A percentile compares a stretch with the other conserved stretches of the same genome.
These are phyloP conservation scores for Eremophila alpestris DNA, from an alignment of 2,797 vertebrate species.

Conservation along the genomic window DNA sequence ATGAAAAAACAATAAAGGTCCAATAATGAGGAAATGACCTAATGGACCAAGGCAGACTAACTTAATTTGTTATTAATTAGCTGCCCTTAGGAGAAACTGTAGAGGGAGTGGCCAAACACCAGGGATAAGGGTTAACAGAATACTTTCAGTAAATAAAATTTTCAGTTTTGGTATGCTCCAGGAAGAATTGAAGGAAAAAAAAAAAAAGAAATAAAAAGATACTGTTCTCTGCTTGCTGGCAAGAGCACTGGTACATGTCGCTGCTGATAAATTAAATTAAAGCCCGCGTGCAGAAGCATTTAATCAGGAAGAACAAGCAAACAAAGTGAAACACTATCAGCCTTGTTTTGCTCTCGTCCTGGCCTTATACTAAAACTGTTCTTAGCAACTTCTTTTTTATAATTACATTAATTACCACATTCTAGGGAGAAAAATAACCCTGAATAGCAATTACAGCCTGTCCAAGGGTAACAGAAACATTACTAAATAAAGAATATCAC, in stretches of 20 bases:
- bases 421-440: constrained; percentile 17
- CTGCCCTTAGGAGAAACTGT: constrained; percentile 28
- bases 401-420: constrained; percentile 26
- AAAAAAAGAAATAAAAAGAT: background rate
- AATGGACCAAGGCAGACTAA: constrained; percentile 46
- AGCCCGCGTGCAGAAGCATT: constrained; percentile 41
- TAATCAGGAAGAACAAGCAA: constrained; percentile 43
- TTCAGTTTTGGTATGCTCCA: background rate
- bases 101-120: constrained; percentile 1
- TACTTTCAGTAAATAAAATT: constrained; percentile 9
- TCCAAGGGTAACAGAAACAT: background rate
- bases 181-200: background rate
- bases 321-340: constrained; percentile 33
- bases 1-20: constrained; percentile 56
- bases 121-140: constrained; percentile 31
- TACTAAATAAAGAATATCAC: background rate
- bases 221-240: constrained; percentile 19
- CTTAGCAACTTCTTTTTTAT: constrained; percentile 23
- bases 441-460: background rate
- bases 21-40: constrained; percentile 63
- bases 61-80: constrained; percentile 67
- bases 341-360: constrained; percentile 19
- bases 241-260: constrained; percentile 21
- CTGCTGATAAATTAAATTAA: constrained; percentile 64
- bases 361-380: background rate